Percentiles rank a stretch among this genome's conserved stretches.
phyloP scores from a whole-genome alignment of 2,888 invertebrate genomes.

The Glaucopsyche alexis region DNA sequence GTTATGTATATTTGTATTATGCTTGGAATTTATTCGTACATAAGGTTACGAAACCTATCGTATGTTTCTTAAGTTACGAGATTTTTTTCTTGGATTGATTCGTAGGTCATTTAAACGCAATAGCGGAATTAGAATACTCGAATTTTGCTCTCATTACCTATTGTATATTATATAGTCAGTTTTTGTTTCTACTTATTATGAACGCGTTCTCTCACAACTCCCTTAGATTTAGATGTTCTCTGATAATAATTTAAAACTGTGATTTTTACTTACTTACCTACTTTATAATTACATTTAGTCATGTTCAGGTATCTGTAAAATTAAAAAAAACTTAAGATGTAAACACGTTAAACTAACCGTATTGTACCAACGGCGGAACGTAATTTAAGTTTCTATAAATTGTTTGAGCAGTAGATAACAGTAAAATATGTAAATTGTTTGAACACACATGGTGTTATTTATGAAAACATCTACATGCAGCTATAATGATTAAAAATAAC shows the following conservation, averaged over 20 bases:
- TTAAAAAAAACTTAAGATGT: neutral
- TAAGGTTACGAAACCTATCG: neutral
- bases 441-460: neutral
- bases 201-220: neutral
- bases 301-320: neutral
- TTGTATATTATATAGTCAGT: neutral
- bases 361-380: neutral
- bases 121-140: neutral
- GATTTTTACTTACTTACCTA: neutral
- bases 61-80: neutral
- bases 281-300: neutral
- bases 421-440: neutral
- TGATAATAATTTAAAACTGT: neutral
- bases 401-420: neutral
- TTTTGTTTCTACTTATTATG: neutral
- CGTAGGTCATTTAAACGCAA: neutral
- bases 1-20: neutral
- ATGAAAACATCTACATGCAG: neutral
- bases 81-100: neutral
- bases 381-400: constrained; percentile 1
- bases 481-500: neutral
- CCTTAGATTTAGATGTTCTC: constrained; percentile 5
- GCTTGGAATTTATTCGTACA: neutral
- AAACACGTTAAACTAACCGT: constrained; percentile 2
- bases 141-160: neutral